Base-by-base conservation (phyloP, 2,888 invertebrate genomes). In the Drosophila quinaria region DNA sequence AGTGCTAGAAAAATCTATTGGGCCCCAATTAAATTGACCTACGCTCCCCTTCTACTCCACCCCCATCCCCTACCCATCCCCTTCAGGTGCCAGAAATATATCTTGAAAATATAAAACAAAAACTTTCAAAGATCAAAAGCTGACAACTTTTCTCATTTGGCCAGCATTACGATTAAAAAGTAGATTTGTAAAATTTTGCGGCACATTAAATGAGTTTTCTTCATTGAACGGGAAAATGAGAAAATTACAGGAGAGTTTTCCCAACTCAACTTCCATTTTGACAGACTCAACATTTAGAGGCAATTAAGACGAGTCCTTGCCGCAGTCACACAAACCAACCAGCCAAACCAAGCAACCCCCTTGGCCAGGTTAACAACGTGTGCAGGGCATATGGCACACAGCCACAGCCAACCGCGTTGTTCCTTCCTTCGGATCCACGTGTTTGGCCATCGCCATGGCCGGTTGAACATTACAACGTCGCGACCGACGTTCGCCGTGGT, bases 211-310 rank as follows among this genome's bases (percentile, higher is more conserved):
- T 76, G 74, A 87, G 74, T 76, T 89, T 84, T 87, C 86, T 84
- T 87, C 86, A 86, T 76, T 86, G 90, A 86, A 82, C 86, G 88
- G 82, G 86, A 86, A 86, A 86, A 86, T 86, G 80, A 86, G 86
- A 80, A 89, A 87, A 85, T 90, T 80, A 78, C 60, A 63, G 59
- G 50, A 46, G 39, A 65, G 51, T 71, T 70, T 51, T 55, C 58
- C 44, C 54, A 65, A 51, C 59, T 33, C 31, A 15, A 58, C 58
- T 55, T 51, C 49, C 55, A 56, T 17, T 61, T 60, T 39, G 51
- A 19, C 47, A 50, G 56, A 42, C 71, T 68, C 60, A 67, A 52
- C 83, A 78, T 78, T 87, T 87, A 89, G 41, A 89, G 67, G 80
- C 79, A 87, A 87, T 89, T 87, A 89, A 79, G 74, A 66, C 59